Conservation (phyloP, 2,113 vertebrate genomes). For the Saccopteryx leptura region DNA sequence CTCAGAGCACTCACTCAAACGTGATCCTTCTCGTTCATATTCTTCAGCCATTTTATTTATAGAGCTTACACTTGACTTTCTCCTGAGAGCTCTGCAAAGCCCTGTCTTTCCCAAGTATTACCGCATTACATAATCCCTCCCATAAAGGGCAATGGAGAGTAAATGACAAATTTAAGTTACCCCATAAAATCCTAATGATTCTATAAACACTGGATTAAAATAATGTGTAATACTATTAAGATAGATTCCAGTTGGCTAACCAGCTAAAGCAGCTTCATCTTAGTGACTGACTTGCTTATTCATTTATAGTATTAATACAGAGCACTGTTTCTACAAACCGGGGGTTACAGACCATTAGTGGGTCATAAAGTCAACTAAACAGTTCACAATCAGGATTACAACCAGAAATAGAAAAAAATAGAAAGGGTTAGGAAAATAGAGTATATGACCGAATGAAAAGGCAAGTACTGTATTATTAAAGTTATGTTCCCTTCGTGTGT, state of each 20-base stretch:
- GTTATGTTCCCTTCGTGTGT: not conserved
- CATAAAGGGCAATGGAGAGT: not conserved
- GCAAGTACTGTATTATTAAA: not conserved
- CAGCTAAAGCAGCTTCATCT: not conserved
- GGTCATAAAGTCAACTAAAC: not conserved
- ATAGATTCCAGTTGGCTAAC: not conserved
- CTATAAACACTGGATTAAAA: slow-evolving; percentile 55
- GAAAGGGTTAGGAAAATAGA: not conserved
- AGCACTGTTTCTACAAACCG: not conserved
- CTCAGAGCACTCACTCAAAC: not conserved
- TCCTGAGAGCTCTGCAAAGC: not conserved
- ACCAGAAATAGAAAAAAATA: not conserved
- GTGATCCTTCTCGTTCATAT: not conserved
- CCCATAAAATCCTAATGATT: slow-evolving; percentile 26
- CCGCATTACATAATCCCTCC: not conserved
- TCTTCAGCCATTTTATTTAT: not conserved
- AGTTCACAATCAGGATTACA: not conserved
- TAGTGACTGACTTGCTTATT: not conserved
- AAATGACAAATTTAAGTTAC: slow-evolving; percentile 44
- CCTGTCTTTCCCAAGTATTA: not conserved
- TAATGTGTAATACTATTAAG: slow-evolving; percentile 22
- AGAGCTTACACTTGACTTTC: not conserved
- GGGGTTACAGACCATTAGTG: not conserved
- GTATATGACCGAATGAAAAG: not conserved
- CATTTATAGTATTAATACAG: not conserved